phyloP scores from a whole-genome alignment of 2,797 vertebrate species.

The Acanthurus tractus region DNA sequence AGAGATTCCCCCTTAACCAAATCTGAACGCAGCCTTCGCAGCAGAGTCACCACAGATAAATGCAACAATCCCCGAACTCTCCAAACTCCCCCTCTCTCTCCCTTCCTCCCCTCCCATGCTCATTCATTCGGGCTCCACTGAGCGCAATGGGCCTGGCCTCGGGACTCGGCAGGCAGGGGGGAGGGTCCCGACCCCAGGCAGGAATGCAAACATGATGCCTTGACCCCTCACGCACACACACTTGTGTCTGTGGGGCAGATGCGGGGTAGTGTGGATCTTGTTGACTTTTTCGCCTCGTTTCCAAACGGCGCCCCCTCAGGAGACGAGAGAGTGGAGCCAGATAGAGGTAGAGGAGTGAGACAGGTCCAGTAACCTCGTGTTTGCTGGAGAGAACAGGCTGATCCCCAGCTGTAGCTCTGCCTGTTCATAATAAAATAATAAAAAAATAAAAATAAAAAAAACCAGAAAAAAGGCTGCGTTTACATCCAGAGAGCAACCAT shows the following conservation, averaged over 20 bases:
- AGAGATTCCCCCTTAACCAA: constrained; percentile 75
- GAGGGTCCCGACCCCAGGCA: constrained; percentile 83
- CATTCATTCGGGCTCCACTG: constrained; percentile 44
- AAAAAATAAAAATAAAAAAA: too few relatives aligned
- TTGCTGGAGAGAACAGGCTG: constrained; percentile 69
- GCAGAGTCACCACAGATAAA: constrained; percentile 67
- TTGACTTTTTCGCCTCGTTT: constrained; percentile 81
- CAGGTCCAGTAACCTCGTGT: constrained; percentile 67
- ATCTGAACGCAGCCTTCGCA: constrained; percentile 57
- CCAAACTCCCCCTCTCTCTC: constrained; percentile 25
- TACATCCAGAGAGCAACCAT: constrained; percentile 65
- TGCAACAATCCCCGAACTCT: constrained; percentile 44
- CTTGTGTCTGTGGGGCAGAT: constrained; percentile 87
- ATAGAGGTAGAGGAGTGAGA: constrained; percentile 63
- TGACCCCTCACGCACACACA: constrained; percentile 79
- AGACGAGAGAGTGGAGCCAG: constrained; percentile 59
- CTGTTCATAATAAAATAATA: constrained; percentile 27
- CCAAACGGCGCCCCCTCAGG: constrained; percentile 82
- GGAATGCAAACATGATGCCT: constrained; percentile 85
- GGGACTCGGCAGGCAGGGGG: constrained; percentile 76
- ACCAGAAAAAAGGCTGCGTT: constrained; percentile 19
- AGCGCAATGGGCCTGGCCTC: constrained; percentile 76
- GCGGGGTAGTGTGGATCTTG: constrained; percentile 73
- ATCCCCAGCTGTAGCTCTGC: constrained; percentile 64
- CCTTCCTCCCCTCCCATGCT: constrained; percentile 11